Conservation (phyloP, 2,888 invertebrate genomes). For the Torymus texanus region DNA sequence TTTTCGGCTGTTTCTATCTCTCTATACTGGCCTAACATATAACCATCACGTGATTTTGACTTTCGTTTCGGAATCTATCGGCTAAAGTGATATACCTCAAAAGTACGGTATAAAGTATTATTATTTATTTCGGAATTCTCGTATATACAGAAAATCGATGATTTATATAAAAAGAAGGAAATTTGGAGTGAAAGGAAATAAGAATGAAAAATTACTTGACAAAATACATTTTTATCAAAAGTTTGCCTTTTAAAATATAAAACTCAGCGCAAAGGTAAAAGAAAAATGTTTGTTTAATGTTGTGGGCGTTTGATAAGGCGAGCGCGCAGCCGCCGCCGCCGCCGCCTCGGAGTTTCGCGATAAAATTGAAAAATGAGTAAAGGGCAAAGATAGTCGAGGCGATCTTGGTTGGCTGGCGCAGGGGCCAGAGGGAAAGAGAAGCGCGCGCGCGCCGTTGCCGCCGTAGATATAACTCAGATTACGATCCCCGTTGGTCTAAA, state of each 20-base stretch:
- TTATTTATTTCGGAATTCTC: too few species aligned
- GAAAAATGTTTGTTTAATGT: constrained; percentile 53
- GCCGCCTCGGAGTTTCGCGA: constrained; percentile 39
- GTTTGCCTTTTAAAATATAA: constrained; percentile 35
- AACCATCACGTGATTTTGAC: not conserved
- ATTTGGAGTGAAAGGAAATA: constrained; percentile 5
- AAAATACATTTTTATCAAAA: constrained; percentile 32
- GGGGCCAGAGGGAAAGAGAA: constrained; percentile 2
- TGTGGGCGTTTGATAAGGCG: constrained; percentile 46
- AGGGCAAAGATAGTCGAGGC: constrained; percentile 49
- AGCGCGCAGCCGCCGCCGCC: not conserved
- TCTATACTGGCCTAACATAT: not conserved
- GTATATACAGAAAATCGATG: too few species aligned
- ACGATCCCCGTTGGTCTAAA: constrained; percentile 53
- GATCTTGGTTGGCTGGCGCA: constrained; percentile 33
- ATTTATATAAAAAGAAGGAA: not conserved
- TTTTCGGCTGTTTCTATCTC: constrained; percentile 7
- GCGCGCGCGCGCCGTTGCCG: not conserved
- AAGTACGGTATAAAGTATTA: too few species aligned
- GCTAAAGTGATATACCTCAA: too few species aligned
- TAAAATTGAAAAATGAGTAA: constrained; percentile 57
- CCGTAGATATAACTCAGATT: constrained; percentile 53
- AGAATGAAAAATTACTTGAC: constrained; percentile 20
- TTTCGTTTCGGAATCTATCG: too few species aligned
- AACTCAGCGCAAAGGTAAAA: constrained; percentile 30